Percentiles rank a stretch among this genome's conserved stretches.
phyloP scores from a whole-genome alignment of 1,140 invertebrate species.

The Venustaconcha ellipsiformis region DNA sequence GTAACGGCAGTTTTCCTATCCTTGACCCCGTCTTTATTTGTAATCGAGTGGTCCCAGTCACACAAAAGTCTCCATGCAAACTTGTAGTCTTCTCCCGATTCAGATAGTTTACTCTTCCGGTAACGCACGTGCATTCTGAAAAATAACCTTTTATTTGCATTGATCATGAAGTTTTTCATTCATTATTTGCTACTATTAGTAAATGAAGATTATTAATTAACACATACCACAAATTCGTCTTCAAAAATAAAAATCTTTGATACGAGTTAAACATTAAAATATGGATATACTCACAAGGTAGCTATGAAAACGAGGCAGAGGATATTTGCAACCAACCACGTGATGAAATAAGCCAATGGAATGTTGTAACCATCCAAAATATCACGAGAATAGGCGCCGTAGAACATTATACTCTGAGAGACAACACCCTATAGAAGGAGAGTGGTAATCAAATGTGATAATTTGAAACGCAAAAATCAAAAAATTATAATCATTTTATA shows the following conservation, averaged over 20 bases:
- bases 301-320: conserved; percentile 16
- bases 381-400: conserved; percentile 20
- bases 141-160: background rate
- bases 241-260: too few relatives aligned
- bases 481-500: too few relatives aligned
- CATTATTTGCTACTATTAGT: too few relatives aligned
- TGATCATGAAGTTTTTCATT: too few relatives aligned
- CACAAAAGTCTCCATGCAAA: conserved; percentile 27
- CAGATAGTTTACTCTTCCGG: conserved; percentile 18
- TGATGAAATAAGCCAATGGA: conserved; percentile 22
- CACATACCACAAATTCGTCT: too few relatives aligned
- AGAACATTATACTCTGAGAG: conserved; percentile 30
- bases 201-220: too few relatives aligned
- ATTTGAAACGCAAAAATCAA: too few relatives aligned
- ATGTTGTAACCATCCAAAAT: conserved; percentile 11
- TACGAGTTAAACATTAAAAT: too few relatives aligned
- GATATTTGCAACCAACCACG: conserved; percentile 15
- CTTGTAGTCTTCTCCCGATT: conserved; percentile 27
- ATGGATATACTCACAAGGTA: conserved; percentile 9
- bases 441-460: background rate
- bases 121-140: conserved; percentile 29
- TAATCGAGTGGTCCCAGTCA: conserved; percentile 28
- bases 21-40: conserved; percentile 16
- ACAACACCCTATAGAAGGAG: conserved; percentile 18
- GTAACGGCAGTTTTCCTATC: conserved; percentile 16